Conservation (phyloP, 2,797 vertebrate species). For the Odontamblyopus rebecca region DNA sequence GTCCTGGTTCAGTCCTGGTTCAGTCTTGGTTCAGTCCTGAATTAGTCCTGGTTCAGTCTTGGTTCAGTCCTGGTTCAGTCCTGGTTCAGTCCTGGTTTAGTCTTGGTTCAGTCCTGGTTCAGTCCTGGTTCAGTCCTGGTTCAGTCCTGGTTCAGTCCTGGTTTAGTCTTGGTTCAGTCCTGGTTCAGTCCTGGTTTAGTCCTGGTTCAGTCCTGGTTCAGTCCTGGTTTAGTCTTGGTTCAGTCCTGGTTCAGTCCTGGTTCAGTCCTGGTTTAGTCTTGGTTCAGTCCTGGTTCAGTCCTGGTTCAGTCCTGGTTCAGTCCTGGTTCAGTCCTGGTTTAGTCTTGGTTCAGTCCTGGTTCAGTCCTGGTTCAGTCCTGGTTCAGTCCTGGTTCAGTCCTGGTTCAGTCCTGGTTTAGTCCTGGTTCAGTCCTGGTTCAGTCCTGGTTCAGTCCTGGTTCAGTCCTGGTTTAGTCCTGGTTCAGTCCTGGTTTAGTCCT, state of each 20-base stretch:
- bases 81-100: no score
- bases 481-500: not conserved
- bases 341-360: not conserved
- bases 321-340: not conserved
- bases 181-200: not conserved
- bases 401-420: not conserved
- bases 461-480: not conserved
- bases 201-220: not conserved
- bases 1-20: not conserved
- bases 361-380: not conserved
- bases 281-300: not conserved
- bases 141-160: no score
- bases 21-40: no score
- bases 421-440: not conserved
- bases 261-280: constrained; percentile 38
- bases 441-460: not conserved
- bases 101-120: no score
- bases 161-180: not conserved
- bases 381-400: not conserved
- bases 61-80: no score
- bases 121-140: no score
- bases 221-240: constrained; percentile 3
- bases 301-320: not conserved
- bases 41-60: no score
- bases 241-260: not conserved